Conservation (phyloP, 2,888 invertebrate genomes). For the Rhagonycha fulva region DNA sequence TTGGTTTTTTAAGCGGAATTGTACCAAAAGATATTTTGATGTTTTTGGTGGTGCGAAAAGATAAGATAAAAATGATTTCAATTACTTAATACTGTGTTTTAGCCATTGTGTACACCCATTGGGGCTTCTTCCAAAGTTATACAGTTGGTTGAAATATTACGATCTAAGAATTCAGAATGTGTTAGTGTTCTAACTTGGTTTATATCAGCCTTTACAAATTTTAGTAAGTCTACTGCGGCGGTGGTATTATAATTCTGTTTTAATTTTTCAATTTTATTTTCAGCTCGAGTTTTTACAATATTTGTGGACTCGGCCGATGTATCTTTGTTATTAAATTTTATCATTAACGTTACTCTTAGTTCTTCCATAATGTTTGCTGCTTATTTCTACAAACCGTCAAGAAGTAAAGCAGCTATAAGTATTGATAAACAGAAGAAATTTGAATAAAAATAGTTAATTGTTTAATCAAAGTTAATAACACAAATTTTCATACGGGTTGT, state of each 20-base stretch:
- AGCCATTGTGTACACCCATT: slow-evolving; percentile 79
- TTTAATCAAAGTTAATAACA: not conserved
- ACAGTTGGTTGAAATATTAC: slow-evolving; percentile 75
- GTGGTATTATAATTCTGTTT: not conserved
- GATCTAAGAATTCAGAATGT: slow-evolving; percentile 72
- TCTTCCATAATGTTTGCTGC: slow-evolving; percentile 72
- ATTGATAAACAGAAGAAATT: not conserved
- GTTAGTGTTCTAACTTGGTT: slow-evolving; percentile 81
- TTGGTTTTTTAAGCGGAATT: slow-evolving; percentile 55
- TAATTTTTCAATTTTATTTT: slow-evolving; percentile 43
- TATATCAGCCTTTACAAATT: slow-evolving; percentile 79
- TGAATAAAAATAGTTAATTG: not conserved
- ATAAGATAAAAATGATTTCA: not conserved
- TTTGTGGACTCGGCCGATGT: slow-evolving; percentile 77
- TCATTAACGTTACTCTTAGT: slow-evolving; percentile 72
- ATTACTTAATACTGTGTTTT: slow-evolving; percentile 23
- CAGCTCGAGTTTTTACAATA: slow-evolving; percentile 82
- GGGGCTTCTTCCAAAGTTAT: slow-evolving; percentile 83
- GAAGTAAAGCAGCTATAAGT: not conserved
- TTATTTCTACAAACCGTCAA: slow-evolving; percentile 61
- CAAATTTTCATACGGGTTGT: not conserved
- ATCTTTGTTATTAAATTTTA: slow-evolving; percentile 73
- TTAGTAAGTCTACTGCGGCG: slow-evolving; percentile 66
- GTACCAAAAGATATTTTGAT: slow-evolving; percentile 60
- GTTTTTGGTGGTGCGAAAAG: slow-evolving; percentile 66